phyloP scores from a whole-genome alignment of 2,797 vertebrate species.

The Gallinago solitaria region DNA sequence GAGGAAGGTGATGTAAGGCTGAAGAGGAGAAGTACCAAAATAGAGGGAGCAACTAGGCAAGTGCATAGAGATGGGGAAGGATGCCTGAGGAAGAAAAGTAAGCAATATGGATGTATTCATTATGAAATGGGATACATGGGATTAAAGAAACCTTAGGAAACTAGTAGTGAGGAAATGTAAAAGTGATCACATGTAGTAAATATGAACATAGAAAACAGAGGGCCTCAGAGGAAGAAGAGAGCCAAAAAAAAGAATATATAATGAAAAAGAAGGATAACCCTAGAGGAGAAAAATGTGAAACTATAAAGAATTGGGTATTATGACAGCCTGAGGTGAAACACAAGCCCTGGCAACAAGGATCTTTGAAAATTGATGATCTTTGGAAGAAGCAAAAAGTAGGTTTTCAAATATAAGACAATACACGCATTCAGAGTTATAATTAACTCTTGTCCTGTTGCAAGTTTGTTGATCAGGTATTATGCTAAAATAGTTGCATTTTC shows the following conservation, averaged over 20 bases:
- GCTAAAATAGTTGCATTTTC: not conserved
- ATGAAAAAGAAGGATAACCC: not conserved
- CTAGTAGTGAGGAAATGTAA: not conserved
- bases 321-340: not conserved
- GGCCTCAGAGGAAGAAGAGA: not conserved
- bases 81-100: not conserved
- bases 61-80: not conserved
- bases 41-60: accelerated
- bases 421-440: not conserved
- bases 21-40: not conserved
- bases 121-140: not conserved
- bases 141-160: not conserved
- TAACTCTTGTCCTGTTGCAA: not conserved
- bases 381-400: not conserved
- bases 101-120: not conserved
- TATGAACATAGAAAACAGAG: not conserved
- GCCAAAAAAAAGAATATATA: not conserved
- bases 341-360: not conserved
- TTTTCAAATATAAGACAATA: not conserved
- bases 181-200: not conserved
- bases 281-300: not conserved
- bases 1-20: not conserved
- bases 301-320: not conserved
- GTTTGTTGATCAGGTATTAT: not conserved
- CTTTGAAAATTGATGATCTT: not conserved